phyloP scores from a whole-genome alignment of 1,140 invertebrate species.

The Drosophila carrolli region DNA sequence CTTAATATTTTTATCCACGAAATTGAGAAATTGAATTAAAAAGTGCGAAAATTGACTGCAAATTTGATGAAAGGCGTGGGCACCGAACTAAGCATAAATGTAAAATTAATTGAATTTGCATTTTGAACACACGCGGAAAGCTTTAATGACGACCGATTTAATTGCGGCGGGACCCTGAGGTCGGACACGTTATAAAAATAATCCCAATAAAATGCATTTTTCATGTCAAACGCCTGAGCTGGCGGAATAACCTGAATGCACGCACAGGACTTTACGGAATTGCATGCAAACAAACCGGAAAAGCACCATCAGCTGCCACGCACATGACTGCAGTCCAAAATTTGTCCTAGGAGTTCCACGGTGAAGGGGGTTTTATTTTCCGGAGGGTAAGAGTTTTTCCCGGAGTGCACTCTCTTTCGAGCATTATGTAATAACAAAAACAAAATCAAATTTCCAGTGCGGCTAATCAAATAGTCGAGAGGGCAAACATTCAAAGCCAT shows the following conservation, averaged over 20 bases:
- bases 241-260: constrained; percentile 80
- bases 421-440: constrained; percentile 69
- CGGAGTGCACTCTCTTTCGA: constrained; percentile 20
- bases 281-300: constrained; percentile 76
- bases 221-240: constrained; percentile 82
- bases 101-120: constrained; percentile 79
- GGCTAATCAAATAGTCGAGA: constrained; percentile 68
- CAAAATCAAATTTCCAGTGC: constrained; percentile 47
- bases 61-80: constrained; percentile 33
- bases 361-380: not conserved
- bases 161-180: constrained; percentile 34
- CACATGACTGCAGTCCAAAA: constrained; percentile 42
- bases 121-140: constrained; percentile 39
- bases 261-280: constrained; percentile 80
- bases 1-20: constrained; percentile 43
- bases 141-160: constrained; percentile 55
- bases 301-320: constrained; percentile 29
- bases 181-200: constrained; percentile 75
- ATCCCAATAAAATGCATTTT: constrained; percentile 83
- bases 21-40: constrained; percentile 76
- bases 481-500: constrained; percentile 52
- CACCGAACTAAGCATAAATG: constrained; percentile 66
- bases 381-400: not conserved
- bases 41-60: constrained; percentile 70
- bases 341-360: not conserved